phyloP scores from a whole-genome alignment of 2,888 invertebrate species.

The Mechanitis mazaeus region DNA sequence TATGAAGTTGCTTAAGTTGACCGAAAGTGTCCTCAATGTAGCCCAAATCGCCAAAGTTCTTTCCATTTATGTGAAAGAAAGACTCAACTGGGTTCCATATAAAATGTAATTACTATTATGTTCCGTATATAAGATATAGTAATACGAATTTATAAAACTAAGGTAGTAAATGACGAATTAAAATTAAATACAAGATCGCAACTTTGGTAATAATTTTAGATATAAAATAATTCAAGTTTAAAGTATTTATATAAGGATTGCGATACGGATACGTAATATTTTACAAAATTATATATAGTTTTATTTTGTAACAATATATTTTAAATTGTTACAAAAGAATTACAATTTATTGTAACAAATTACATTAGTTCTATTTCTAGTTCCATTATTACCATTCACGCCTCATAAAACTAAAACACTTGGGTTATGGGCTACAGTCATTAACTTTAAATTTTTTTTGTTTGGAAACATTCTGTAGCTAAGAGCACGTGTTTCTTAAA shows the following conservation, averaged over 20 bases:
- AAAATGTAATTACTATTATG: not conserved
- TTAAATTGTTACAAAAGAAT: too few species aligned
- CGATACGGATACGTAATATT: too few species aligned
- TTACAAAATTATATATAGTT: too few species aligned
- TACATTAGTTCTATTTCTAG: slow-evolving; percentile 10
- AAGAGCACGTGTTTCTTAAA: not conserved
- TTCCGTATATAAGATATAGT: not conserved
- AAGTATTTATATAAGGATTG: too few species aligned
- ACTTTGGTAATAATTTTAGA: too few species aligned
- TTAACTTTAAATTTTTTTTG: slow-evolving; percentile 25
- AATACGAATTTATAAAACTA: not conserved
- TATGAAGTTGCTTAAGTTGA: slow-evolving; percentile 3
- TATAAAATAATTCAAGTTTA: too few species aligned
- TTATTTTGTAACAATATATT: too few species aligned
- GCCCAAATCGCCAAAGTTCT: slow-evolving; percentile 3
- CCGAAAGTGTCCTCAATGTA: slow-evolving; percentile 6
- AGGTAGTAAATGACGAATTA: too few species aligned
- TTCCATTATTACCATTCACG: slow-evolving; percentile 23
- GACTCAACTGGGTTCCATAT: not conserved
- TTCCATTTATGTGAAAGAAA: not conserved
- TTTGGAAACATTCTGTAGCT: not conserved
- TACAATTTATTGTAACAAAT: not conserved
- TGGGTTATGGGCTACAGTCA: slow-evolving; percentile 25
- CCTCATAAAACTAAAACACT: slow-evolving; percentile 28
- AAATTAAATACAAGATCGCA: too few species aligned